Base-by-base conservation (phyloP, 2,888 invertebrate genomes). In the Amiota mariae region DNA sequence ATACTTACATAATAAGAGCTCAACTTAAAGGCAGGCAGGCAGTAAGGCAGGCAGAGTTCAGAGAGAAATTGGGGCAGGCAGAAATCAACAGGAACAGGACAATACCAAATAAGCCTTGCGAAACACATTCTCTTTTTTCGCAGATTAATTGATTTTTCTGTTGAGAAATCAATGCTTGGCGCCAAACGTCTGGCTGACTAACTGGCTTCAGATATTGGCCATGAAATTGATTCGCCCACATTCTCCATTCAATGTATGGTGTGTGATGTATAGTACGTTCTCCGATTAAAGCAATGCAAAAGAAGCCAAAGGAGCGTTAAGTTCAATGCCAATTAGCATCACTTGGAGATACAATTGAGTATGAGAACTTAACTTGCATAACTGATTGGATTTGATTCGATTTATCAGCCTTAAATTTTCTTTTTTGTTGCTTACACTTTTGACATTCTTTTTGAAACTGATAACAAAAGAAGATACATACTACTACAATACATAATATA, bases 401-500 rank as follows among this genome's bases (percentile, higher is more conserved):
- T 49, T 49, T 47, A 46, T 24, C 3, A 24, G 24, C 24, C 24
- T 24, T 24, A 24, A 24, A 24, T 71, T 68, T 67, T 68, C 73
- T 72, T 78, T 72, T 73, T 72, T 72, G 72, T 73, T 73, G 56
- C 49, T 59, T 54, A 36, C 47, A 36, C 59, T 54, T 24, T 24
- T 24, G 24, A 24, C 24, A 24, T 24, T 24, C 24, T 24, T 24
- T 24, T 24, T 24, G 24, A 24, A 24, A 24, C 24, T 24, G 24
- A 24, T 24, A 24, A 24, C 24, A 1, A 2, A 24, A 1, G 3
- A 24, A 24, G 24, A 24, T 24, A 24, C 24, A 2, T 24, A 24
- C 3, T n/a, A n/a, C n/a, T n/a, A n/a, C n/a, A n/a, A n/a, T n/a
- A n/a, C 24, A 24, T 24, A 24, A 24, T 24, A 3, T 24, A 24